phyloP scores from a whole-genome alignment of 2,113 vertebrate species.

The Tyto alba region DNA sequence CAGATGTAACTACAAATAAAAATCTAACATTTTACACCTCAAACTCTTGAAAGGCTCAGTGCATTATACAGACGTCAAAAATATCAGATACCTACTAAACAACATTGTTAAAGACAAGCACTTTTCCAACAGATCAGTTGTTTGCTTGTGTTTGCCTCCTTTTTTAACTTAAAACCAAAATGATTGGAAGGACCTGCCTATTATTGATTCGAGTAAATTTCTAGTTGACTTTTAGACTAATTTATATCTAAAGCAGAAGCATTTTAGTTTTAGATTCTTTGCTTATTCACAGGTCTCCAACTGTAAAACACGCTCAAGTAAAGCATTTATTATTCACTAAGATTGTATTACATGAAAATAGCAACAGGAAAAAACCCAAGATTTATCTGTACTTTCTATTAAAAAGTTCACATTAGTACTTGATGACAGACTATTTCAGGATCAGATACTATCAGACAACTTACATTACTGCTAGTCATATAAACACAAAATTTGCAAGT shows the following conservation, averaged over 20 bases:
- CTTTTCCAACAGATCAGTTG: background rate
- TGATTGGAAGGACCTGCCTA: background rate
- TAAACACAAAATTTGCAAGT: background rate
- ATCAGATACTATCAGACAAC: background rate
- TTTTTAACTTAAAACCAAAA: background rate
- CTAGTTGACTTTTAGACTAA: background rate
- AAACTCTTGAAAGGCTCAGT: background rate
- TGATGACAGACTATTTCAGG: background rate
- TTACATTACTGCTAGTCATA: background rate
- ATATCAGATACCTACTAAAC: background rate
- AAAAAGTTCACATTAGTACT: background rate
- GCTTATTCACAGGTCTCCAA: background rate
- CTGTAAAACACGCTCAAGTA: background rate
- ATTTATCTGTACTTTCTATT: background rate
- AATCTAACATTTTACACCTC: background rate
- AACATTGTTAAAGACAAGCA: background rate
- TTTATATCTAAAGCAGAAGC: background rate
- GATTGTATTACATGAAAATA: background rate
- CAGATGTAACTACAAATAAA: background rate
- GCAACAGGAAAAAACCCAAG: background rate
- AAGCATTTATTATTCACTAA: background rate
- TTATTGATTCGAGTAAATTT: background rate
- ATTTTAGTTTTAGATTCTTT: background rate
- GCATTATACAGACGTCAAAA: background rate
- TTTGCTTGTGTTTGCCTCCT: background rate